Base-by-base conservation (phyloP, 2,888 invertebrate genomes). In the Parnassius orleans region DNA sequence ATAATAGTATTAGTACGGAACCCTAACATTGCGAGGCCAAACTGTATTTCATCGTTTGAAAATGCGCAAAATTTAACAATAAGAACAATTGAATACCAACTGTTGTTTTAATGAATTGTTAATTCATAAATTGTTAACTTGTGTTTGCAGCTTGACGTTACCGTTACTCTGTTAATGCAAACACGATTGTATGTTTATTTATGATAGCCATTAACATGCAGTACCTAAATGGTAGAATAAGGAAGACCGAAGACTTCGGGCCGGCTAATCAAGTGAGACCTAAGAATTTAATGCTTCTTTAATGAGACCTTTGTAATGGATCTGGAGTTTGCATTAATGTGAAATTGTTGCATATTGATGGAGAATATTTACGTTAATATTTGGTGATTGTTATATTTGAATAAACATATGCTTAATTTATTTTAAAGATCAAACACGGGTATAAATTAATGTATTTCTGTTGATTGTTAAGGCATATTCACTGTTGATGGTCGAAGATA, bases 241-340 rank as follows among this genome's bases (percentile, higher is more conserved):
- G 80, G 77, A 78, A 80, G 77, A 71, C 69, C 68, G 57, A 58
- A 63, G 65, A 64, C 70, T 67, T 76, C 79, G 79, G 83, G 84
- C 80, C 80, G 80, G 77, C 78, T 82, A 83, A 84, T 82, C 84
- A 84, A 84, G 80, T 66, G 76, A 74, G 72, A 67, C 65, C 69
- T 72, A 77, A 78, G 77, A 78, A 74, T 61, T 56, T 12, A 52
- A 56, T 57, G n/a, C 9, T 12, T 46, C 69, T 68, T 74, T 79
- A 80, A 80, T 76, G 75, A 78, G 75, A 71, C 70, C 73, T 79
- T 78, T 78, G 76, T 74, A 74, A 74, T 72, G 69, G 72, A 72
- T 69, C 66, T 62, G 62, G 65, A 65, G 59, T 43, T 24, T 60
- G 66, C 68, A 71, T 72, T 71, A 69, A 77, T 74, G 75, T 33